A percentile compares a stretch with the other conserved stretches of the same genome.
Conservation (phyloP, 2,113 vertebrate species). For the Limnothrissa miodon region DNA sequence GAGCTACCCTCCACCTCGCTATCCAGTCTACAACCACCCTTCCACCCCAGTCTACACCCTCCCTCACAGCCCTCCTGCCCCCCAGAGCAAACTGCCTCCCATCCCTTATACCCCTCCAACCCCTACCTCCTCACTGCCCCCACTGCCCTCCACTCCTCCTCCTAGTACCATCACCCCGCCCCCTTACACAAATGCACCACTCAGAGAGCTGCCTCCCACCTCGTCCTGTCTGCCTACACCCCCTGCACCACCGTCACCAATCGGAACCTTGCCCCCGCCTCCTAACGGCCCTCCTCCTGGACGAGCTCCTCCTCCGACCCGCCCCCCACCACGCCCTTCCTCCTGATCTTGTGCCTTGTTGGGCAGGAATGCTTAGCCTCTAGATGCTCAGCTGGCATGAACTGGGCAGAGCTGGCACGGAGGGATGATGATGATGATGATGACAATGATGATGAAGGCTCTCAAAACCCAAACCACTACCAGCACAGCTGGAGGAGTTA, state of each 20-base stretch:
- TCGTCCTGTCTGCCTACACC: conserved; percentile 31
- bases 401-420: conserved; percentile 20
- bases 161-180: conserved; percentile 68
- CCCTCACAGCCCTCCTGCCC: conserved; percentile 57
- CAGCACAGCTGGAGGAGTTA: not conserved
- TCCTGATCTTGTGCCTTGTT: conserved; percentile 46
- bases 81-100: conserved; percentile 52
- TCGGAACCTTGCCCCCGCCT: conserved; percentile 64
- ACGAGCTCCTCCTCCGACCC: conserved; percentile 83
- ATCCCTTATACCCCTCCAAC: conserved; percentile 58
- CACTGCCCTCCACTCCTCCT: conserved; percentile 69
- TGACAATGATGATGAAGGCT: not conserved
- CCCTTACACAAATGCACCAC: conserved; percentile 64
- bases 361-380: not conserved
- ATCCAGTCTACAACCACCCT: conserved; percentile 83
- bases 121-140: conserved; percentile 67
- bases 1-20: conserved; percentile 74
- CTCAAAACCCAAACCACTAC: not conserved
- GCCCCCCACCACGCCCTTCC: conserved; percentile 83
- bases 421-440: not conserved
- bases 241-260: conserved; percentile 55
- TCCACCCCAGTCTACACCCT: conserved; percentile 71
- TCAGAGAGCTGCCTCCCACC: conserved; percentile 60
- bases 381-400: not conserved
- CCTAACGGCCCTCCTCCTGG: conserved; percentile 73